Percentiles rank a stretch among this genome's conserved stretches.
phyloP scores from a whole-genome alignment of 1,140 invertebrate species.

The Ceratoteleas bidentatus region DNA sequence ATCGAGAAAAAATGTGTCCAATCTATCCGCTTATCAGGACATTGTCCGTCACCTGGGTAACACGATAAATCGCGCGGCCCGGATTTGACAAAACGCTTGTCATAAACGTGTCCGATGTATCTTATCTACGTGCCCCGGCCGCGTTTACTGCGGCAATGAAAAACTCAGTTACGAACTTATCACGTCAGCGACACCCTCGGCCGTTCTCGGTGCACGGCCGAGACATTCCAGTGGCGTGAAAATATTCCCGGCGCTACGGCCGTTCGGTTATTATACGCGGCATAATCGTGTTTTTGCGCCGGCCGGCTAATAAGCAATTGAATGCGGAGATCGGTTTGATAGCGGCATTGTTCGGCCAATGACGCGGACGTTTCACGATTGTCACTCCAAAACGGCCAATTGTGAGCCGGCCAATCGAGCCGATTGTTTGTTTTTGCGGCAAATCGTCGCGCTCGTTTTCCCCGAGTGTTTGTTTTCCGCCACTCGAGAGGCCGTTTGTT shows the following conservation, averaged over 20 bases:
- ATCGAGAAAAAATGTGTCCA: background rate
- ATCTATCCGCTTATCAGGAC: background rate
- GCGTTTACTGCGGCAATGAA: constrained; percentile 22
- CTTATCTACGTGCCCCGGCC: background rate
- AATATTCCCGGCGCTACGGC: constrained; percentile 28
- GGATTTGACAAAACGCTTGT: background rate
- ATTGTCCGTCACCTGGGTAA: background rate
- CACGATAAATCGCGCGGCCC: background rate
- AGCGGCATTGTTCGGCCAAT: constrained; percentile 41
- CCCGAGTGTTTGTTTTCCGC: constrained; percentile 42
- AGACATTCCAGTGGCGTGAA: constrained; percentile 43
- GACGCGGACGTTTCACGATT: constrained; percentile 39
- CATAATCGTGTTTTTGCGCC: constrained; percentile 30
- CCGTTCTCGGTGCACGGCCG: constrained; percentile 5
- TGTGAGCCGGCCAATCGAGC: constrained; percentile 19
- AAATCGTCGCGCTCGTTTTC: constrained; percentile 17
- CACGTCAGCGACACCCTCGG: constrained; percentile 26
- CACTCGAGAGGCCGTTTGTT: constrained; percentile 18
- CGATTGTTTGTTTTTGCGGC: constrained; percentile 43
- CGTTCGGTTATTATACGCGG: constrained; percentile 30
- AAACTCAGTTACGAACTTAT: constrained; percentile 34
- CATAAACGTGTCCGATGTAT: background rate
- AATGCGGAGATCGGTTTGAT: constrained; percentile 40
- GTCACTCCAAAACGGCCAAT: constrained; percentile 41
- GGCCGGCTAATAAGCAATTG: constrained; percentile 38